phyloP scores from a whole-genome alignment of 2,797 vertebrate genomes.

The Arvicola amphibius region DNA sequence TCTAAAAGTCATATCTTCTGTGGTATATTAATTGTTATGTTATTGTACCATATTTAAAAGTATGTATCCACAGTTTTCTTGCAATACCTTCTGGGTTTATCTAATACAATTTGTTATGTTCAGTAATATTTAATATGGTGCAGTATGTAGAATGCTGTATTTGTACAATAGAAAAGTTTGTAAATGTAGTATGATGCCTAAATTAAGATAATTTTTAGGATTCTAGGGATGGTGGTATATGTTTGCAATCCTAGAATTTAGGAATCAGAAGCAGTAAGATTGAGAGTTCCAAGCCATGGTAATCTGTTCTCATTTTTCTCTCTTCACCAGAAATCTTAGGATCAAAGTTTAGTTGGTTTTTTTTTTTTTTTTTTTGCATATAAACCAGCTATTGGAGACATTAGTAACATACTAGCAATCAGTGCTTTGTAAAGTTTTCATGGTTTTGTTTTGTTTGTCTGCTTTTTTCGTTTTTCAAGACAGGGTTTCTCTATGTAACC shows the following conservation, averaged over 20 bases:
- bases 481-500: background rate
- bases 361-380: background rate
- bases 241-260: background rate
- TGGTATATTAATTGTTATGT: background rate
- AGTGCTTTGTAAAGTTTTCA: background rate
- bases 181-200: background rate
- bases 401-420: conserved; percentile 17
- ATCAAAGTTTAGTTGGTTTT: background rate
- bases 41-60: conserved; percentile 15
- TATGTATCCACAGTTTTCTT: conserved; percentile 11
- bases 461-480: background rate
- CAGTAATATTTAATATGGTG: background rate
- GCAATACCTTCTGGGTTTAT: background rate
- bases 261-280: background rate
- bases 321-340: background rate
- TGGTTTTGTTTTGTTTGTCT: background rate
- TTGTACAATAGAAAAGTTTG: background rate
- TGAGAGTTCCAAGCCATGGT: background rate
- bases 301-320: background rate
- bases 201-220: conserved; percentile 12
- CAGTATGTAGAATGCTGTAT: background rate
- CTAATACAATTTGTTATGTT: conserved; percentile 39
- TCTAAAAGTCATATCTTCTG: background rate
- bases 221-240: background rate
- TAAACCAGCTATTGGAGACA: background rate